Evolutionary conservation across 2,113 vertebrate species (phyloP).

Genomic region (Atherinomorus stipes): DNA sequence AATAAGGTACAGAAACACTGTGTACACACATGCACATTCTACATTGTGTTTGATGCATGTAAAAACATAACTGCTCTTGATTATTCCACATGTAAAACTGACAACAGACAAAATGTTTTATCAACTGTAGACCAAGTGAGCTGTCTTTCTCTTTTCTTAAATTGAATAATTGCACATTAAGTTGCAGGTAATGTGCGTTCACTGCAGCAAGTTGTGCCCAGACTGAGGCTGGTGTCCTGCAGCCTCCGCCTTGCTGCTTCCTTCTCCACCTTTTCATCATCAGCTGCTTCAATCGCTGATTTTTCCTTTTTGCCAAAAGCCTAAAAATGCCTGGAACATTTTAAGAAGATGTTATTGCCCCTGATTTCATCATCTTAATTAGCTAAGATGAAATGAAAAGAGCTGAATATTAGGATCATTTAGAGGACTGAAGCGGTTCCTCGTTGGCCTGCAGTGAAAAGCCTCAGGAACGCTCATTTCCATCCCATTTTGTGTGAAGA

Average conservation of each 20-base stretch:
- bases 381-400: constrained; percentile 54
- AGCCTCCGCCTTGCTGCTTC: constrained; percentile 33
- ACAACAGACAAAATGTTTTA: no score
- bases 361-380: constrained; percentile 72
- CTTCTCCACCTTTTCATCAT: constrained; percentile 64
- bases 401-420: constrained; percentile 57
- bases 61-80: no score
- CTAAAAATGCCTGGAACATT: constrained; percentile 42
- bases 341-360: constrained; percentile 50
- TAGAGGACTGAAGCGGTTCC: constrained; percentile 26
- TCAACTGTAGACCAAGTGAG: no score
- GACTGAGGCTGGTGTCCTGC: background rate
- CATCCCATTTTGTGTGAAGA: background rate
- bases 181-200: no score
- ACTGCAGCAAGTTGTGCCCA: no score
- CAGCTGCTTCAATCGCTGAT: constrained; percentile 36
- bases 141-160: no score
- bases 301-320: constrained; percentile 53
- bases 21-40: no score
- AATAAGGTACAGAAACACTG: no score
- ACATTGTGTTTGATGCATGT: no score
- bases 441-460: constrained; percentile 42
- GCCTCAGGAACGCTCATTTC: constrained; percentile 45
- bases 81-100: no score
- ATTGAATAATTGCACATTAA: no score